Evolutionary conservation across 2,888 invertebrate species (phyloP), one percentile per base, ranked within the genome.

Genomic region (Plutella xylostella): DNA sequence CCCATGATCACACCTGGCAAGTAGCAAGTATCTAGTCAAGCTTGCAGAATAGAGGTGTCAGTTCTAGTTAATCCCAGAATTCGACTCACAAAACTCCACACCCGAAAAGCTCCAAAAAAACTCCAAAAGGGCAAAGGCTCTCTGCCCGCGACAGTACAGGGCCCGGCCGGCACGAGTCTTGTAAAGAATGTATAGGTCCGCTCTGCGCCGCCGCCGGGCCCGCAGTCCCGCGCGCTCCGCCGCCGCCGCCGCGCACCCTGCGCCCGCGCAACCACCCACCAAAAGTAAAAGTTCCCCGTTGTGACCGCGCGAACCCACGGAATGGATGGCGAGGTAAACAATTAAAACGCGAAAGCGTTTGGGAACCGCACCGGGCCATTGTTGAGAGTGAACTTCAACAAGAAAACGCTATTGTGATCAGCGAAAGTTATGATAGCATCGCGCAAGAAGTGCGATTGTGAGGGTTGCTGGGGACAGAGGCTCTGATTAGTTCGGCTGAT

Each of bases 161-260:
- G 67, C 15, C 65, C 68, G 67, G 11, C 62, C 59, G 73, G 72
- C 76, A 76, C 79, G 78, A 76, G 79, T 70, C 71, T 73, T 70
- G 69, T 72, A 72, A 74, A 78, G 75, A 79, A 78, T 77, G 72
- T 77, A 73, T 76, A 77, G 73, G 72, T 72, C 76, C 72, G 73
- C 14, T 12, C 61, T 68, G 65, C 63, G 65, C 68, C 68, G 64
- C 64, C 64, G 65, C 65, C 58, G 64, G 63, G 58, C 58, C 66
- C 69, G 71, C 68, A 66, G 50, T 54, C 50, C 52, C 52, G 53
- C 51, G 53, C 58, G 50, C 53, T 50, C 40, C 51, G 48, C 47
- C 43, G 48, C 49, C 51, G 31, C 30, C 34, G 21, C 30, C 35
- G 30, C 42, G 43, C 50, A 44, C 43, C 46, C 49, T 21, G 40